phyloP scores from a whole-genome alignment of 2,888 invertebrate species.

The Dicyrtomina minuta region DNA sequence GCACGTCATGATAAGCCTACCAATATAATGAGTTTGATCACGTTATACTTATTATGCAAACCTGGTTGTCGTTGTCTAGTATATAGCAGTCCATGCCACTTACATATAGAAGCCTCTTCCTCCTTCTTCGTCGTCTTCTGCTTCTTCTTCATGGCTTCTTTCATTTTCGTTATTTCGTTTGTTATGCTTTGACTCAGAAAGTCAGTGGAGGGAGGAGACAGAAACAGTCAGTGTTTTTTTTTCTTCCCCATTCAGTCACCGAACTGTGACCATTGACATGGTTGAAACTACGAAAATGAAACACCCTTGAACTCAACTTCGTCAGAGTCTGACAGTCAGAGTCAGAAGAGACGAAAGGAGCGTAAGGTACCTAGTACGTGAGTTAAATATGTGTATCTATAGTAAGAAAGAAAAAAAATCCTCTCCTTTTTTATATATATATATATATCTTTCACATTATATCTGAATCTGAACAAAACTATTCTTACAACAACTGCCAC shows the following conservation, averaged over 20 bases:
- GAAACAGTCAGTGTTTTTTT: constrained; percentile 17
- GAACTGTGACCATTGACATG: constrained; percentile 37
- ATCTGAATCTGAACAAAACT: too few species aligned
- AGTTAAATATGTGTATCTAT: too few species aligned
- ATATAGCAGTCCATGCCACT: neutral
- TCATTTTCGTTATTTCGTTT: neutral
- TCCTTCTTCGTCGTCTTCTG: neutral
- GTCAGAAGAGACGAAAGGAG: neutral
- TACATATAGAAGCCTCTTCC: neutral
- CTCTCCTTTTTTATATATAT: too few species aligned
- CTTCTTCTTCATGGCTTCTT: neutral
- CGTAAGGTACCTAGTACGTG: neutral
- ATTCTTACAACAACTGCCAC: too few species aligned
- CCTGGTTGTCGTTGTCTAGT: neutral
- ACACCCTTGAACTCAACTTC: constrained; percentile 34
- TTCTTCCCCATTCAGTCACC: constrained; percentile 3
- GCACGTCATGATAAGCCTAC: too few species aligned
- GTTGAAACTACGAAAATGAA: constrained; percentile 29
- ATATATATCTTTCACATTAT: too few species aligned
- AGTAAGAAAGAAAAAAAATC: too few species aligned
- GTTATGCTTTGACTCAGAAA: constrained; percentile 15
- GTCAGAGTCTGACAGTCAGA: neutral
- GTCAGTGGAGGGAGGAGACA: constrained; percentile 21
- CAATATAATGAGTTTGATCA: neutral
- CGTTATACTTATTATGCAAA: neutral